These are phyloP conservation scores for Macaria notata DNA, from an alignment of 2,888 invertebrate genomes.

Conservation along the genomic window DNA sequence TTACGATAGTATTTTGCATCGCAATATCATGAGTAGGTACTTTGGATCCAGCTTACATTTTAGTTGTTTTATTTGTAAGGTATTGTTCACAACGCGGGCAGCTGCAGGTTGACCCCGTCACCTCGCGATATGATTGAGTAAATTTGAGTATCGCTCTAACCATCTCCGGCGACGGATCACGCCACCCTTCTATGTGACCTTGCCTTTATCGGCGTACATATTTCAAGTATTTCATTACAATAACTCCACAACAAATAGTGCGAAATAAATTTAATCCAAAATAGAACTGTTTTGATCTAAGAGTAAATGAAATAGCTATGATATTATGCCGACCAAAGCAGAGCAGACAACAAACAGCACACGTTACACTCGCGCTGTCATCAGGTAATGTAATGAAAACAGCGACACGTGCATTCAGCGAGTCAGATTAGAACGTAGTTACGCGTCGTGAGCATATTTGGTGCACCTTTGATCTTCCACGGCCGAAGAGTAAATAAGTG, in stretches of 20 bases:
- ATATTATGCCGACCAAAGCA: background rate
- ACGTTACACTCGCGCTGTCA: background rate
- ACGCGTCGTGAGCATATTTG: slow-evolving; percentile 2
- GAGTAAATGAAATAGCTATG: no score
- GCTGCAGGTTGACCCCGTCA: slow-evolving; percentile 8
- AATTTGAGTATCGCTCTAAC: slow-evolving; percentile 3
- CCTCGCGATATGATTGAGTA: slow-evolving; percentile 4
- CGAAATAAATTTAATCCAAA: no score
- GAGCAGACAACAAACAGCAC: background rate
- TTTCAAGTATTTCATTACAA: no score
- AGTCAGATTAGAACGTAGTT: slow-evolving; percentile 7
- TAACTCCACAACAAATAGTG: no score
- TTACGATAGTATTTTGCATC: background rate
- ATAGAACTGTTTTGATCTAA: no score
- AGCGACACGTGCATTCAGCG: slow-evolving; percentile 8
- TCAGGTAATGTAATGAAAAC: slow-evolving; percentile 13
- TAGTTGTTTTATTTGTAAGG: no score
- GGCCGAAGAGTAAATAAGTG: slow-evolving; percentile 12
- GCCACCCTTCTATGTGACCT: slow-evolving; percentile 11
- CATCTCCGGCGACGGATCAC: slow-evolving; percentile 16
- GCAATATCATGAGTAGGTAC: background rate
- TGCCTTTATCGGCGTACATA: background rate
- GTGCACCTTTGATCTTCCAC: slow-evolving; percentile 21
- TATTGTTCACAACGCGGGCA: background rate
- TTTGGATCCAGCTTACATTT: background rate